Conservation (phyloP, 2,888 invertebrate species). For the Ferdinandea cuprea region DNA sequence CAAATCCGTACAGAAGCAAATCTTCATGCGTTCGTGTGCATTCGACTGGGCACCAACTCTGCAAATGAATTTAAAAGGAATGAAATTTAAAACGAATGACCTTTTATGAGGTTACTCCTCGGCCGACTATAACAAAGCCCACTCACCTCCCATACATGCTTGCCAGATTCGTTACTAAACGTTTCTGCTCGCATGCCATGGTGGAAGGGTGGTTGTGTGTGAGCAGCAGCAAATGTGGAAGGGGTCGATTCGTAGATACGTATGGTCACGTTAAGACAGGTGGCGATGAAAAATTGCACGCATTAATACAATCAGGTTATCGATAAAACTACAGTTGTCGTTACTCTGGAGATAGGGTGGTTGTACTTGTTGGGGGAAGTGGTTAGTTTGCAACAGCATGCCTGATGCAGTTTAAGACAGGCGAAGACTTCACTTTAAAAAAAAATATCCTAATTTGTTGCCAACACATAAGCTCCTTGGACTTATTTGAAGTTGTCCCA, state of each 20-base stretch:
- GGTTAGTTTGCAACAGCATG: conserved; percentile 15
- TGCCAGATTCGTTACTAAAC: conserved; percentile 78
- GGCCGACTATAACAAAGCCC: no score
- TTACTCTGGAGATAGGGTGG: conserved; percentile 5
- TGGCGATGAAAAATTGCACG: conserved; percentile 40
- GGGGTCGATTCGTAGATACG: conserved; percentile 13
- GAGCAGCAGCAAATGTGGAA: background rate
- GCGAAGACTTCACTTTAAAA: no score
- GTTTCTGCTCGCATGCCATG: conserved; percentile 76
- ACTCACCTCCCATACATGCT: conserved; percentile 83
- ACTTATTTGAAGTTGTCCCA: no score
- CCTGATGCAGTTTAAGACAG: background rate
- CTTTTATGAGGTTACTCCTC: conserved; percentile 1
- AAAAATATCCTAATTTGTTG: no score
- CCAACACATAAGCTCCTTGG: no score
- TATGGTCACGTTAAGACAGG: conserved; percentile 36
- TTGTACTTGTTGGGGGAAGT: background rate
- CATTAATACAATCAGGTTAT: conserved; percentile 51
- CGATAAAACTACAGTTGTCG: conserved; percentile 37
- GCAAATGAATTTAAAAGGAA: conserved; percentile 38
- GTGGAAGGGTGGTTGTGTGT: conserved; percentile 15
- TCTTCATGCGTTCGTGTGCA: conserved; percentile 78
- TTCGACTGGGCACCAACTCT: conserved; percentile 75
- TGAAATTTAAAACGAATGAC: conserved; percentile 27
- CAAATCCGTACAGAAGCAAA: conserved; percentile 84